Percentiles rank a stretch among this genome's conserved stretches.
Conservation (phyloP, 1,140 invertebrate species). For the Zaprionus africanus region DNA sequence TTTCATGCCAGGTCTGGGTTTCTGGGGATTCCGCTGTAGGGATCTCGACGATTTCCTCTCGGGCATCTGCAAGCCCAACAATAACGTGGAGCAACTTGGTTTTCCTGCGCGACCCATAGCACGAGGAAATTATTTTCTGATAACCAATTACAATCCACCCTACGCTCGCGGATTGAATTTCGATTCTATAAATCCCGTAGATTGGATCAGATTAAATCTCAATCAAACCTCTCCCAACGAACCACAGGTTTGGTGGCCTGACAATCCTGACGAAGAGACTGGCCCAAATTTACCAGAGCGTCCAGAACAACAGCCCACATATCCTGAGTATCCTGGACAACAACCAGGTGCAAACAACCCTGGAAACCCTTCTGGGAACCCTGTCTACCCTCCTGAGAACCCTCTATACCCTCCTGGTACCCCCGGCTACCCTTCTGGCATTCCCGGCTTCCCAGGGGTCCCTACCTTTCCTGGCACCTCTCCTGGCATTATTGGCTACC, state of each 20-base stretch:
- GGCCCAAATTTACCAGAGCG: background rate
- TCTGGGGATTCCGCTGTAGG: conserved; percentile 31
- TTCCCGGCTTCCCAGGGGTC: too few species aligned
- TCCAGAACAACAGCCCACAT: background rate
- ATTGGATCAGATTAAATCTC: background rate
- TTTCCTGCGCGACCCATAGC: background rate
- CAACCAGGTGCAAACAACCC: background rate
- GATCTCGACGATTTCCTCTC: background rate
- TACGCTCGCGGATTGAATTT: background rate
- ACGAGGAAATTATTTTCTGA: background rate
- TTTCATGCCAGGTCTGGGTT: background rate
- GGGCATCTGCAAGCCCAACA: background rate
- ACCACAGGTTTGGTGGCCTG: background rate
- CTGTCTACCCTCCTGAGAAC: too few species aligned
- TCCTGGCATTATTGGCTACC: too few species aligned
- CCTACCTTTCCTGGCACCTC: too few species aligned
- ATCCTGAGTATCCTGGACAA: background rate
- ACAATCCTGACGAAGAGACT: background rate
- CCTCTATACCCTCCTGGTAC: too few species aligned
- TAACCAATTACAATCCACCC: background rate
- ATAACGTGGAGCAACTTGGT: background rate
- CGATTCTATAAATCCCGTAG: background rate
- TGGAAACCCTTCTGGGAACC: too few species aligned
- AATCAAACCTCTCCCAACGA: background rate
- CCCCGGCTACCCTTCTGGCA: too few species aligned